Percentiles rank a stretch among this genome's conserved stretches.
Conservation (phyloP, 2,888 invertebrate species). For the Escarpia spicata region DNA sequence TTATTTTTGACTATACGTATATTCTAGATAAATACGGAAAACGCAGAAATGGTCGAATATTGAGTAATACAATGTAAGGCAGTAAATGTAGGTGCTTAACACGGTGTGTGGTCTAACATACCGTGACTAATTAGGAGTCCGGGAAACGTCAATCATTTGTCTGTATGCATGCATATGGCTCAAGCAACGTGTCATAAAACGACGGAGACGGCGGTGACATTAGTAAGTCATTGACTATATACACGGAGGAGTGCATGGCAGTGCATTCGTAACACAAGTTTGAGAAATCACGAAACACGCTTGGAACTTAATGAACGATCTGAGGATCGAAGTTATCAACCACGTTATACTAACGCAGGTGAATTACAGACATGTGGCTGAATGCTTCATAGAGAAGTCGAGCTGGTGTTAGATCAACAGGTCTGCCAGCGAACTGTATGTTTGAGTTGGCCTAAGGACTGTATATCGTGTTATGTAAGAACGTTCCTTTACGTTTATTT, state of each 20-base stretch:
- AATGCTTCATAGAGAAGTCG: no score
- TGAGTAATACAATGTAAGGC: no score
- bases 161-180: neutral
- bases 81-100: no score
- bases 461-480: no score
- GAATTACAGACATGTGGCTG: neutral
- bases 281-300: neutral
- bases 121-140: neutral
- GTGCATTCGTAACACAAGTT: neutral
- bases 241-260: neutral
- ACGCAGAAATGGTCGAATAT: no score
- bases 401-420: no score
- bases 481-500: no score
- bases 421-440: no score
- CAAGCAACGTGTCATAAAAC: neutral
- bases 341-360: neutral
- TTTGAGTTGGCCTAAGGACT: no score
- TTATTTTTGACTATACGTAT: no score
- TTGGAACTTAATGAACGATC: neutral
- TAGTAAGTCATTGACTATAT: neutral
- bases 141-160: neutral
- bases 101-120: no score
- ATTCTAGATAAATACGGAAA: no score
- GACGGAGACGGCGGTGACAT: neutral
- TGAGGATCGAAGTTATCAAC: neutral